Evolutionary conservation across 2,113 vertebrate genomes (phyloP).

Genomic region (Chamaea fasciata): DNA sequence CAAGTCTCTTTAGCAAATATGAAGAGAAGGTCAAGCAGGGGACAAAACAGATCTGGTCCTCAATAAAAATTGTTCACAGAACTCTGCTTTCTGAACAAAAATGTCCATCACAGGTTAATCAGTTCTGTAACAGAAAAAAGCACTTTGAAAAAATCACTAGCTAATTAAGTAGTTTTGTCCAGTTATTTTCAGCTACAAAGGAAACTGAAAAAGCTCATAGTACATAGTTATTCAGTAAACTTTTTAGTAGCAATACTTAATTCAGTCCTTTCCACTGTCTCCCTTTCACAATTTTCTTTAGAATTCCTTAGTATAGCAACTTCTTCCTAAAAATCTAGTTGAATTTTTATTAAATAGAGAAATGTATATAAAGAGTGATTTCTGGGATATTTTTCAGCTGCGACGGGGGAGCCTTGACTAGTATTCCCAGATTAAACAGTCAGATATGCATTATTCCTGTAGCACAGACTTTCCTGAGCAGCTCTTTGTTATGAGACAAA

Average conservation of each 20-base stretch:
- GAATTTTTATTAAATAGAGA: background rate
- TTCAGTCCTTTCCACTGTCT: background rate
- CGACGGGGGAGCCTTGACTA: background rate
- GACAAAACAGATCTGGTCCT: background rate
- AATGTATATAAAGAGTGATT: background rate
- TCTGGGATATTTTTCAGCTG: background rate
- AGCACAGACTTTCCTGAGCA: background rate
- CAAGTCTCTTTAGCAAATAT: background rate
- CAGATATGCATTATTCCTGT: background rate
- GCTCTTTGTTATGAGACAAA: background rate
- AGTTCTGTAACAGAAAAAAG: background rate
- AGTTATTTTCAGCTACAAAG: background rate
- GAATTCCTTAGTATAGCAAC: background rate
- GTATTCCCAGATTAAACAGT: background rate
- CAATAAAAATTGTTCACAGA: background rate
- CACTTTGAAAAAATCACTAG: background rate
- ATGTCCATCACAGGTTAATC: background rate
- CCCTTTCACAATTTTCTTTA: background rate
- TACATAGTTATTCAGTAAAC: background rate
- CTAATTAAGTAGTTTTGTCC: background rate
- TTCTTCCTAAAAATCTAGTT: background rate
- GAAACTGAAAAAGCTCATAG: background rate
- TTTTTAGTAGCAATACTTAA: background rate
- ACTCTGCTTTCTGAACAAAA: background rate
- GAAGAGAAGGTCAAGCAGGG: background rate